Percentiles rank a stretch among this genome's conserved stretches.
Evolutionary conservation across 2,797 vertebrate genomes (phyloP).

Genomic region (Gadopsis bispinosus): DNA sequence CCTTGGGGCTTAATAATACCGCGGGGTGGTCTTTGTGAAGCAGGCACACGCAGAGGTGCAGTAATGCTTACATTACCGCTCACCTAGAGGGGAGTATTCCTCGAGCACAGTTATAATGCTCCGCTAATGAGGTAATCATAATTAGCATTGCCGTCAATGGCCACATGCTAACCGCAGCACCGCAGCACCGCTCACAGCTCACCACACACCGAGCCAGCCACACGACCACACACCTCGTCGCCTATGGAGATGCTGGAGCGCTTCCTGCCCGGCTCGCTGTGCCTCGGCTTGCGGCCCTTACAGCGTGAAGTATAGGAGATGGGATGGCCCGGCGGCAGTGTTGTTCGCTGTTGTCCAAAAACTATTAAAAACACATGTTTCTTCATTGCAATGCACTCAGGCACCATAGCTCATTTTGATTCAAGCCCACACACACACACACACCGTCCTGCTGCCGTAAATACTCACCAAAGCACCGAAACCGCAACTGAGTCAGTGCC

Average conservation of each 20-base stretch:
- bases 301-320: conserved; percentile 53
- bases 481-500: neutral
- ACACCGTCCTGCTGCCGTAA: neutral
- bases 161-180: conserved; percentile 53
- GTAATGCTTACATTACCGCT: conserved; percentile 58
- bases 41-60: conserved; percentile 35
- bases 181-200: conserved; percentile 24
- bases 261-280: conserved; percentile 29
- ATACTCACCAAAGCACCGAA: neutral
- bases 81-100: conserved; percentile 54
- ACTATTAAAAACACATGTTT: neutral
- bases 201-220: conserved; percentile 33
- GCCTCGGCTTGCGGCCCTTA: conserved; percentile 36
- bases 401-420: neutral
- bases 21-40: conserved; percentile 20
- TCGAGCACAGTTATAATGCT: conserved; percentile 38
- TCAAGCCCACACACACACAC: neutral
- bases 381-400: neutral
- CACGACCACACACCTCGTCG: conserved; percentile 34
- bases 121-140: conserved; percentile 66
- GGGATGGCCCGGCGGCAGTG: conserved; percentile 39
- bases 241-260: conserved; percentile 53
- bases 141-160: conserved; percentile 52
- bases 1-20: conserved; percentile 63
- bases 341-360: conserved; percentile 38